phyloP scores from a whole-genome alignment of 2,888 invertebrate species.

The Apodemia zela region DNA sequence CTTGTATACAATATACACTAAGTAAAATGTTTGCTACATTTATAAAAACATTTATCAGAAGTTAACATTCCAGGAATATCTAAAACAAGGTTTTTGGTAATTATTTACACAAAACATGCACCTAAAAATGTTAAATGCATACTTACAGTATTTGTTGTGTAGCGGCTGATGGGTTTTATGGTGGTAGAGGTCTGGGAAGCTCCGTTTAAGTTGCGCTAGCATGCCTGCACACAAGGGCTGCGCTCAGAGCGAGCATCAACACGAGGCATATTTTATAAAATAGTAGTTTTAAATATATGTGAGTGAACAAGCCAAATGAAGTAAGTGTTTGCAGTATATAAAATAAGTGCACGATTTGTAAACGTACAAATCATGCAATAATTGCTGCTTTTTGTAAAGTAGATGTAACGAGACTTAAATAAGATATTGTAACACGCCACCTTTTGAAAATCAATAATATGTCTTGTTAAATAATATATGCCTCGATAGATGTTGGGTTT shows the following conservation, averaged over 20 bases:
- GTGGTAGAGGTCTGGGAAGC: conserved; percentile 92
- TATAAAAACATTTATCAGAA: conserved; percentile 4
- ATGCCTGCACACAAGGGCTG: conserved; percentile 87
- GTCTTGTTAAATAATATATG: conserved; percentile 12
- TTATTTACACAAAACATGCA: conserved; percentile 33
- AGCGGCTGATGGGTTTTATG: conserved; percentile 88
- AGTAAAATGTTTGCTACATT: neutral
- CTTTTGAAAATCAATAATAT: neutral
- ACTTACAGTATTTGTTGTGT: conserved; percentile 85
- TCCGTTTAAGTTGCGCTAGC: conserved; percentile 93
- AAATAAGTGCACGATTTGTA: neutral
- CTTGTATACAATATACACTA: neutral
- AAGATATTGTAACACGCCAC: neutral
- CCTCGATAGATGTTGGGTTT: conserved; percentile 19
- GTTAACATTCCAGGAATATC: conserved; percentile 14
- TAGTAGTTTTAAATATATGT: neutral
- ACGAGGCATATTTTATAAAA: conserved; percentile 20
- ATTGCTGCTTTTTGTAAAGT: neutral
- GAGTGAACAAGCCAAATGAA: too few species aligned
- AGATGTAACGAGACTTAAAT: neutral
- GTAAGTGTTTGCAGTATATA: too few species aligned
- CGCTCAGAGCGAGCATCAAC: conserved; percentile 65
- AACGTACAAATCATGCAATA: neutral
- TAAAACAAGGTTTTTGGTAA: conserved; percentile 3
- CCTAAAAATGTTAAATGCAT: conserved; percentile 56